Percentiles rank a stretch among this genome's conserved stretches.
These are phyloP conservation scores for Potamarius usumacintae DNA, from an alignment of 2,113 vertebrate species.

Conservation along the genomic window DNA sequence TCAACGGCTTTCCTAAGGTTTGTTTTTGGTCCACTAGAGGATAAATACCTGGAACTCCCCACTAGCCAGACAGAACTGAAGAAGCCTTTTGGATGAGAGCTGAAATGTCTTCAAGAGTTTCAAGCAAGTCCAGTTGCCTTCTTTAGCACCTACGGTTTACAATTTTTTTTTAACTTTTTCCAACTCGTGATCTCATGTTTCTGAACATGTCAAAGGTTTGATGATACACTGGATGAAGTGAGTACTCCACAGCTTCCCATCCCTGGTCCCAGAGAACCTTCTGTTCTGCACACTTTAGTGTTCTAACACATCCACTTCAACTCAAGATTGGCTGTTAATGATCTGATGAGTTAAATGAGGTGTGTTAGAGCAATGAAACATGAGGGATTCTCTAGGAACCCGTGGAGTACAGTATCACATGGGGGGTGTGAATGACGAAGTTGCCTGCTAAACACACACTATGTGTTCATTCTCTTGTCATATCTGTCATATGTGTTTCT, in stretches of 20 bases:
- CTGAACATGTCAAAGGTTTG: background rate
- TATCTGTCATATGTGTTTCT: background rate
- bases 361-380: background rate
- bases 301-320: background rate
- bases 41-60: too few relatives aligned
- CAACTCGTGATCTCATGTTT: background rate
- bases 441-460: background rate
- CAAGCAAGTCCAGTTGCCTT: too few relatives aligned
- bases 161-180: too few relatives aligned
- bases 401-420: background rate
- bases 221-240: background rate
- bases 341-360: background rate
- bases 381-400: background rate
- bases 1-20: too few relatives aligned
- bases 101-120: too few relatives aligned
- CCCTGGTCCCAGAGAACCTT: background rate
- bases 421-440: conserved; percentile 1
- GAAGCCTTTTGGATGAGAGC: too few relatives aligned
- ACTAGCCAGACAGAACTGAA: too few relatives aligned
- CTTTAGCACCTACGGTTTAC: too few relatives aligned
- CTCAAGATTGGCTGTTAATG: background rate
- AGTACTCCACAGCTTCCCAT: background rate
- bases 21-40: too few relatives aligned
- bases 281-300: background rate
- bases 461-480: too few relatives aligned